Evolutionary conservation across 2,888 invertebrate species (phyloP), one percentile per base, ranked within the genome.

Genomic region (Acleris emargana): DNA sequence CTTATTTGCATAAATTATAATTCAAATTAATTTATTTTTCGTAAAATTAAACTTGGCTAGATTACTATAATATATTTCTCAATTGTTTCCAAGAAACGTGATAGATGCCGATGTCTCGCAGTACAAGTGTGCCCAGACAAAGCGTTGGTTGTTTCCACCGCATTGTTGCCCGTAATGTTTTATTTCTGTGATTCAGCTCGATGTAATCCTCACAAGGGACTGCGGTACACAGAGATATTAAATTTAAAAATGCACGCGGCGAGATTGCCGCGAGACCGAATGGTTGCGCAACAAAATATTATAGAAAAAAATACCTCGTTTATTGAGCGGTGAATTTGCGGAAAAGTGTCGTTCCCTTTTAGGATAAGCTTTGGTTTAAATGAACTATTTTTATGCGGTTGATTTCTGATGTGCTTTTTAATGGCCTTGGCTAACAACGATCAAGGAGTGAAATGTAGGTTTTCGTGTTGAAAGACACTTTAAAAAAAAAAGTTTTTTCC

Each of bases 211-310:
- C 86, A 70, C 80, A 62, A 69, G 81, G 77, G 82, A 83, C 76
- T 68, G 72, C 73, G 76, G 77, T 78, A 82, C 86, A 85, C 82
- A 85, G 84, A 81, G 83, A 84, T 87, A 87, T 89, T 87, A 89
- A 86, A 86, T 87, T 88, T 88, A 87, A 89, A 88, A 86, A 89
- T 88, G 84, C 84, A 88, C 78, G 77, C 74, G 68, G 57, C 70
- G 64, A 79, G 80, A 82, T 83, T 82, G 80, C 77, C 42, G 52
- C 59, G 28, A 53, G 43, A 16, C 43, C 28, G 54, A 64, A 38
- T 42, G 51, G 43, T 28, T 45, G 32, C 20, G 49, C 38, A 64
- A 60, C 58, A 47, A 54, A 43, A 61, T 45, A 64, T 54, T 20
- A 60, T 49, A 61, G 18, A 22, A 53, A 53, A 43, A 61, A 52